Conservation (phyloP, 2,113 vertebrate species). For the Pholis gunnellus region DNA sequence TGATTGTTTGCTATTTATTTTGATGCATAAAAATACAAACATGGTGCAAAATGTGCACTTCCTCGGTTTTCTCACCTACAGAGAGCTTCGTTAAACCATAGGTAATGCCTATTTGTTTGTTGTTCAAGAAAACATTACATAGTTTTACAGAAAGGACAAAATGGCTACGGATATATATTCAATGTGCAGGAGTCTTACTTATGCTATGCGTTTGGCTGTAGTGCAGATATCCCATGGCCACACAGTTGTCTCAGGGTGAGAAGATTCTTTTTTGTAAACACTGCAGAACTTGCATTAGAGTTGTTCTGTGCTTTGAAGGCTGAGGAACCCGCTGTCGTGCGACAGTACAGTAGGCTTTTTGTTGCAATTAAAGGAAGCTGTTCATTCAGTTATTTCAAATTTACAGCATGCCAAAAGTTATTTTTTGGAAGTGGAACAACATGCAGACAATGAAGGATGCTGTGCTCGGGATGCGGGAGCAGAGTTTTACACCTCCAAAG, state of each 20-base stretch:
- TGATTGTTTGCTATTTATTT: not conserved
- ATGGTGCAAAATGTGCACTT: not conserved
- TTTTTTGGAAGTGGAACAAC: not conserved
- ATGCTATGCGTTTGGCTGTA: not conserved
- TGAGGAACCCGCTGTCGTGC: not conserved
- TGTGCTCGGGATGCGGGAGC: not conserved
- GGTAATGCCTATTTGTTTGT: not conserved
- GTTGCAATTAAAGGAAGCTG: not conserved
- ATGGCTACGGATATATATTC: not conserved
- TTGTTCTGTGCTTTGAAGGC: not conserved
- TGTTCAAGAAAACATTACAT: not conserved
- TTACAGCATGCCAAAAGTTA: not conserved
- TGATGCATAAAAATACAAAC: not conserved
- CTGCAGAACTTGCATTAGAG: not conserved
- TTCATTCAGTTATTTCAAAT: not conserved
- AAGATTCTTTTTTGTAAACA: not conserved
- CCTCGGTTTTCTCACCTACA: not conserved
- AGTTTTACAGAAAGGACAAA: not conserved
- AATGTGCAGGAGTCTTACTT: not conserved
- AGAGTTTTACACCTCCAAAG: conserved; percentile 7
- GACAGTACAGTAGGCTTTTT: not conserved
- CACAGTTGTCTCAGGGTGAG: not conserved
- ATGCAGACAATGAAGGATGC: not conserved
- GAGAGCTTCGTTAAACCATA: too few relatives aligned
- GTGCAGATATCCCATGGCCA: not conserved